A percentile compares a stretch with the other conserved stretches of the same genome.
phyloP scores from a whole-genome alignment of 2,888 invertebrate species.

The Philereme transversata region DNA sequence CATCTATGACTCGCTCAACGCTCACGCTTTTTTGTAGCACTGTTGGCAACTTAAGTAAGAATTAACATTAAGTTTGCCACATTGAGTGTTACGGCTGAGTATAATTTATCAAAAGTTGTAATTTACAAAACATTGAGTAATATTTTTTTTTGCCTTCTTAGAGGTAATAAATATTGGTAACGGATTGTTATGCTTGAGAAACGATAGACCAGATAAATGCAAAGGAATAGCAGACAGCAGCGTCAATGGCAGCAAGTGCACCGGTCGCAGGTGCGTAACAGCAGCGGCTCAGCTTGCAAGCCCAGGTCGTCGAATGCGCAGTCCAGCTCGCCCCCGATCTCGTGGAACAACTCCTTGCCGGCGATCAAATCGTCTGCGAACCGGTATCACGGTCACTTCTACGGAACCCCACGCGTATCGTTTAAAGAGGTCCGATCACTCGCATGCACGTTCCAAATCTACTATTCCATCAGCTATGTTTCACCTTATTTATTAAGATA shows the following conservation, averaged over 20 bases:
- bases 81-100: too few relatives aligned
- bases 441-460: constrained; percentile 43
- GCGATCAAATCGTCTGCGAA: constrained; percentile 91
- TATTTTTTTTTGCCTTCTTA: too few relatives aligned
- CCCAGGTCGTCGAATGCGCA: constrained; percentile 91
- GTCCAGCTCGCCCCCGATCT: constrained; percentile 96
- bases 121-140: too few relatives aligned
- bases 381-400: constrained; percentile 46
- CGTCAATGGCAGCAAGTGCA: constrained; percentile 77
- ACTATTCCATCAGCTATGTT: constrained; percentile 80
- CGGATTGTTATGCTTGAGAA: not conserved
- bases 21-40: too few relatives aligned
- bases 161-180: too few relatives aligned
- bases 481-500: constrained; percentile 61
- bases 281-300: constrained; percentile 50
- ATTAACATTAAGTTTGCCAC: too few relatives aligned
- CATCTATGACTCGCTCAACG: too few relatives aligned
- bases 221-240: constrained; percentile 47
- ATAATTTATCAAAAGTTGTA: too few relatives aligned
- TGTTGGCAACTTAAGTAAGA: too few relatives aligned
- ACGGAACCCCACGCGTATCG: constrained; percentile 29
- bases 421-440: constrained; percentile 22
- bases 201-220: constrained; percentile 59
- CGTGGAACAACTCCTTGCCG: constrained; percentile 95
- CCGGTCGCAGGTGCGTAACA: constrained; percentile 61